Percentiles rank a stretch among this genome's conserved stretches.
phyloP scores from a whole-genome alignment of 2,888 invertebrate genomes.

The Automeris io region DNA sequence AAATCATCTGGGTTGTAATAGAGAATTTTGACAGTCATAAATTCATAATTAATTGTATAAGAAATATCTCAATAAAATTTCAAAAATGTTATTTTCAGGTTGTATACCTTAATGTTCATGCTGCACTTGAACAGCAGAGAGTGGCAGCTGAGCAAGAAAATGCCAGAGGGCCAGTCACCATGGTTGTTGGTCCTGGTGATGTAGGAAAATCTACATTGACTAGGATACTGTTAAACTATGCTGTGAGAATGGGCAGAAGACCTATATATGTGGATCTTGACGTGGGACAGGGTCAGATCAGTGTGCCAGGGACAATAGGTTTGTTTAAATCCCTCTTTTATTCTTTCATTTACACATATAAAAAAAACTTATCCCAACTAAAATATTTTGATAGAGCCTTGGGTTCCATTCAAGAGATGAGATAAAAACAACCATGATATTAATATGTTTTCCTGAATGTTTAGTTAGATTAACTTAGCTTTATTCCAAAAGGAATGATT shows the following conservation, averaged over 20 bases:
- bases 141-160: slow-evolving; percentile 86
- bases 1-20: too few species aligned
- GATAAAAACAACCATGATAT: too few species aligned
- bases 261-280: slow-evolving; percentile 97
- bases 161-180: slow-evolving; percentile 87
- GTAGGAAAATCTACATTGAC: slow-evolving; percentile 97
- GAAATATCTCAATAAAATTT: too few species aligned
- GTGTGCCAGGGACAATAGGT: slow-evolving; percentile 94
- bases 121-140: slow-evolving; percentile 93
- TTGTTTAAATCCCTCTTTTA: slow-evolving; percentile 17
- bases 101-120: slow-evolving; percentile 96
- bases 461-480: too few species aligned
- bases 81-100: slow-evolving; percentile 60
- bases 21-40: too few species aligned
- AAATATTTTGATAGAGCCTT: too few species aligned
- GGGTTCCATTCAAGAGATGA: too few species aligned
- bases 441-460: too few species aligned
- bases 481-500: too few species aligned
- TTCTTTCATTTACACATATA: not conserved
- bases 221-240: slow-evolving; percentile 94
- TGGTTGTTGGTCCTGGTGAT: slow-evolving; percentile 96
- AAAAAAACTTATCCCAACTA: too few species aligned
- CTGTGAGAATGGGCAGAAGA: slow-evolving; percentile 90
- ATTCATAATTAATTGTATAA: too few species aligned
- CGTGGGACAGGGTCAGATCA: slow-evolving; percentile 95